Base-by-base conservation (phyloP, 1,140 invertebrate genomes). In the Drosophila arizonae region DNA sequence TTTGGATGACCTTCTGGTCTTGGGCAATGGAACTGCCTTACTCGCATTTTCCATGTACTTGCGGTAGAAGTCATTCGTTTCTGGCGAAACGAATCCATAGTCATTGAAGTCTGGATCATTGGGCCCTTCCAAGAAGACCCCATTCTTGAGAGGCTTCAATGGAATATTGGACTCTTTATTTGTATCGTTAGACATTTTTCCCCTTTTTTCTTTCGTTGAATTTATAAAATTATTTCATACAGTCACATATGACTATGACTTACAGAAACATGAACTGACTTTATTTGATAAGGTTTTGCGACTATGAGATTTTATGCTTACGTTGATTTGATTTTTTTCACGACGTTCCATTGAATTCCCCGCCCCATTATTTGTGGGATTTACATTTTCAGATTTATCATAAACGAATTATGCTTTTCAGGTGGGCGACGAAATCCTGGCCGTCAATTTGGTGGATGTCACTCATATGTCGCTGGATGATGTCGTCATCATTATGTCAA, bases 401-500 rank as follows among this genome's bases (percentile, higher is more conserved):
- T 17, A 11, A 39, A 54, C 39, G 9, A 51, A 56, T 50, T 61
- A 9, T 50, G 24, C 6, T 39, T 10, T 48, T 0, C 76, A 96
- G 94, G 98, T 99, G 6, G 98, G 98, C n/a, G 99, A 99, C 92
- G 98, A 99, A 93, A 99, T 99, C 89, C 93, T 99, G 74, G 97
- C 98, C 5, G 98, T 99, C 39, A 99, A 99, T 93, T 94, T 99
- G 86, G 98, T 99, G 54, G 97, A 99, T 90, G 98, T 99, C 73
- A 96, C 97, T 62, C 95, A 97, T 82, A 99, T 99, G 98, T 98
- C 97, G 76, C 93, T 99, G 73, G 98, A 99, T 92, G 98, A 99
- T 92, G 98, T 99, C 45, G 98, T 99, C 58, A 98, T 99, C 81
- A 97, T 99, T 81, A 99, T 99, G 97, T 99, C 98, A 78, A 99